Base-by-base conservation (phyloP, 2,113 vertebrate species). In the Amphiprion percula region DNA sequence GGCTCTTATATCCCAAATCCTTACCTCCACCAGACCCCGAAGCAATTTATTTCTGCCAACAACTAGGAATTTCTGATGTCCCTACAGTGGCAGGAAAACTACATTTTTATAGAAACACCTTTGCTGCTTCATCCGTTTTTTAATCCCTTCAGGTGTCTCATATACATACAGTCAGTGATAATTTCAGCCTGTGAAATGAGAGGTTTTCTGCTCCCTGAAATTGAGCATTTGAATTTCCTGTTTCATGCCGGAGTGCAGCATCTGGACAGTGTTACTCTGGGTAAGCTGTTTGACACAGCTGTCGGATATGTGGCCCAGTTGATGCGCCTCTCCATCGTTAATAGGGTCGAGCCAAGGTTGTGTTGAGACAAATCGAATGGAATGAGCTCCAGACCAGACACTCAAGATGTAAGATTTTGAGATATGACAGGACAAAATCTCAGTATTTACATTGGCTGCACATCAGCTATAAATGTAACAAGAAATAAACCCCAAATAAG, bases 241-340 rank as follows among this genome's bases (percentile, higher is more conserved):
- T 66, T 69, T 59, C 16, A 12, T 28, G 62, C 61, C 30, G 0
- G n/a, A 82, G 66, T 37, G 12, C 28, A 76, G 80, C 82, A 88
- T 93, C 94, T 94, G 93, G 91, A 91, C 81, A 88, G 54, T 16
- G 80, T 88, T 90, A 86, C 63, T 33, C 15, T n/a, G 53, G 79
- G 73, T 81, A 70, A 77, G 33, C 74, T 91, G 90, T 94, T 90
- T 94, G 89, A 91, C 91, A 85, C 67, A 77, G 85, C 77, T 87
- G 90, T 76, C 68, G 49, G 85, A 92, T 77, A 46, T 58, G 70
- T 77, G 76, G 68, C 74, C 79, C 68, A 64, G 52, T 74, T 79
- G 80, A 83, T 88, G 79, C 39, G 21, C 52, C 61, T 87, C 74
- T 79, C 66, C 37, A 50, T 79, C 70, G 21, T 79, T 78, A 60